phyloP scores from a whole-genome alignment of 2,888 invertebrate species.

The Priocnemis perturbator region DNA sequence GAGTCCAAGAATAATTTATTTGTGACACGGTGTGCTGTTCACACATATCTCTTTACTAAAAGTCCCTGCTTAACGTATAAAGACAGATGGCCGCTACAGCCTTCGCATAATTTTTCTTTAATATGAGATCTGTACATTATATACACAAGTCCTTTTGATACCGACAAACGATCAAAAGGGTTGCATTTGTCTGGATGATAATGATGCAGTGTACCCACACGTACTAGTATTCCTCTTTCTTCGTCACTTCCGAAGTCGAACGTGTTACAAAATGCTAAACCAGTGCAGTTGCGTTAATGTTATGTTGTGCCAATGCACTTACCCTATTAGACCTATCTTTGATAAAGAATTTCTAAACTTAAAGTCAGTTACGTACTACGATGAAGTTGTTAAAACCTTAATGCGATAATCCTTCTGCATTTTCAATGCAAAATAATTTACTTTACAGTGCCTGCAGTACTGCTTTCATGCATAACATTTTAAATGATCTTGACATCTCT shows the following conservation, averaged over 20 bases:
- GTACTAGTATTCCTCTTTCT: conserved; percentile 44
- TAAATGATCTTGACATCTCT: not conserved
- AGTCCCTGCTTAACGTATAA: conserved; percentile 46
- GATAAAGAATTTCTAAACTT: conserved; percentile 20
- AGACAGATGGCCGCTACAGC: conserved; percentile 19
- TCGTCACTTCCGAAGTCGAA: conserved; percentile 26
- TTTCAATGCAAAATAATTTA: conserved; percentile 34
- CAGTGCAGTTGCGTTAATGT: conserved; percentile 35
- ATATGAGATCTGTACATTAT: conserved; percentile 58
- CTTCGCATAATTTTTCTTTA: conserved; percentile 37
- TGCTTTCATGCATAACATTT: conserved; percentile 31
- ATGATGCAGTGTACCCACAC: conserved; percentile 48
- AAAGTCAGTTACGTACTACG: conserved; percentile 9
- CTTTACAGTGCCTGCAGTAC: conserved; percentile 39
- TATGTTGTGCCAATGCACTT: conserved; percentile 43
- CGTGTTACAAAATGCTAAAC: conserved; percentile 46
- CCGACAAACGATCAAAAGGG: conserved; percentile 34
- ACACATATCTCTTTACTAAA: conserved; percentile 34
- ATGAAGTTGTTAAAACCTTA: conserved; percentile 18
- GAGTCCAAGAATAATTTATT: conserved; percentile 58
- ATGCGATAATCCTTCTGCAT: conserved; percentile 25
- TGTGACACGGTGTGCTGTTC: conserved; percentile 42
- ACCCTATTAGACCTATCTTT: conserved; percentile 31
- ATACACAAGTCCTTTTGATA: conserved; percentile 46
- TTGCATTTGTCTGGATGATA: conserved; percentile 34